Conservation (phyloP, 1,140 invertebrate species). For the Parapsyche elsis region DNA sequence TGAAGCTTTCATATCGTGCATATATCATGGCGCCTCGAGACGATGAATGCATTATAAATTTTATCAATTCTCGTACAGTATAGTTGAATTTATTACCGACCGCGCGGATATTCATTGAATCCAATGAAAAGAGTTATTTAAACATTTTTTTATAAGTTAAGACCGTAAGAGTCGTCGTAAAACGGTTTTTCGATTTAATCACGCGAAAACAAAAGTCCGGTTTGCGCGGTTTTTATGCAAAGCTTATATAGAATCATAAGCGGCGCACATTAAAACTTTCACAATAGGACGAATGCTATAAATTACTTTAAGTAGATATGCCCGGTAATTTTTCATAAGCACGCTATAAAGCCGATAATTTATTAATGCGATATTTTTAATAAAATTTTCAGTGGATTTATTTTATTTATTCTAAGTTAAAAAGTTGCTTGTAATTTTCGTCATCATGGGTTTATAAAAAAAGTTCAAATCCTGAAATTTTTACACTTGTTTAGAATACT, state of each 20-base stretch:
- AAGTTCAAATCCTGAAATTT: too few species aligned
- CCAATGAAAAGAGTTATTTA: neutral
- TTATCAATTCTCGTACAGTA: neutral
- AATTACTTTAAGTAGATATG: conserved; percentile 14
- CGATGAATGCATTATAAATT: neutral
- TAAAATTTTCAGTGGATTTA: too few species aligned
- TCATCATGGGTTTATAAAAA: too few species aligned
- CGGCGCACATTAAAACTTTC: neutral
- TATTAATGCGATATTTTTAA: neutral
- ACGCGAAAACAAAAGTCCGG: neutral
- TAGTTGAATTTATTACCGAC: neutral
- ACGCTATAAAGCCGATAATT: neutral
- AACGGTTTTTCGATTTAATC: neutral
- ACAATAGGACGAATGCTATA: conserved; percentile 1
- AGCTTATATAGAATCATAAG: neutral
- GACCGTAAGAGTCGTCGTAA: neutral
- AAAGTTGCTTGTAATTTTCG: too few species aligned
- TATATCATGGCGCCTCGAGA: neutral
- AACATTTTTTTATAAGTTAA: neutral
- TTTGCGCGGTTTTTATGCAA: neutral
- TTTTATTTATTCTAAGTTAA: too few species aligned
- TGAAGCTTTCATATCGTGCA: neutral
- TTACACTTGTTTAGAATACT: too few species aligned
- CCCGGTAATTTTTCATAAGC: neutral
- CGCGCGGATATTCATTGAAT: neutral